These are phyloP conservation scores for Nomada goodeniana DNA, from an alignment of 2,888 invertebrate genomes.

Conservation along the genomic window DNA sequence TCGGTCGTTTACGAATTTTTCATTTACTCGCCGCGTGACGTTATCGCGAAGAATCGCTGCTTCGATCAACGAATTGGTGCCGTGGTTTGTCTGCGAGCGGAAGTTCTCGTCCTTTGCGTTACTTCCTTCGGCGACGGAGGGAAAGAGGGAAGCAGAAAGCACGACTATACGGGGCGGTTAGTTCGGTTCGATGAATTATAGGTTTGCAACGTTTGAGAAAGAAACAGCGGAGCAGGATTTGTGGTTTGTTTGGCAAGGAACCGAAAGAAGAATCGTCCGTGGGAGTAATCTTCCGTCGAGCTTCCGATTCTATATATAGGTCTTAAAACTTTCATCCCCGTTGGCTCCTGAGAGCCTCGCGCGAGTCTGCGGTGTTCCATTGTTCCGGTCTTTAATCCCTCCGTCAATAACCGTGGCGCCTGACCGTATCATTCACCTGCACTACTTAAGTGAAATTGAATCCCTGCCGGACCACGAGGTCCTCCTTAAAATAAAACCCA, in stretches of 20 bases:
- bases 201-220: neutral
- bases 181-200: neutral
- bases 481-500: neutral
- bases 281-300: neutral
- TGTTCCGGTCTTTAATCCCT: too few relatives aligned
- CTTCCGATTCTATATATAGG: neutral
- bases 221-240: neutral
- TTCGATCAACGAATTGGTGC: too few relatives aligned
- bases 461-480: too few relatives aligned
- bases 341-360: neutral
- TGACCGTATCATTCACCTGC: too few relatives aligned
- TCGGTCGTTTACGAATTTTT: constrained; percentile 69
- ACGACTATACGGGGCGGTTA: too few relatives aligned
- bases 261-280: neutral
- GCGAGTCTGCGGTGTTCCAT: too few relatives aligned
- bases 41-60: constrained; percentile 38
- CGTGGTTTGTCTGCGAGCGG: neutral
- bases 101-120: neutral
- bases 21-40: constrained; percentile 46
- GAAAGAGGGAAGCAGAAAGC: neutral
- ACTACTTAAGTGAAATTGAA: too few relatives aligned
- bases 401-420: too few relatives aligned
- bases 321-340: constrained; percentile 1
- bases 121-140: neutral
- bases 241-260: neutral